Evolutionary conservation across 1,140 invertebrate genomes (phyloP), one percentile per base, ranked within the genome.

Genomic region (Drosophila neocordata): DNA sequence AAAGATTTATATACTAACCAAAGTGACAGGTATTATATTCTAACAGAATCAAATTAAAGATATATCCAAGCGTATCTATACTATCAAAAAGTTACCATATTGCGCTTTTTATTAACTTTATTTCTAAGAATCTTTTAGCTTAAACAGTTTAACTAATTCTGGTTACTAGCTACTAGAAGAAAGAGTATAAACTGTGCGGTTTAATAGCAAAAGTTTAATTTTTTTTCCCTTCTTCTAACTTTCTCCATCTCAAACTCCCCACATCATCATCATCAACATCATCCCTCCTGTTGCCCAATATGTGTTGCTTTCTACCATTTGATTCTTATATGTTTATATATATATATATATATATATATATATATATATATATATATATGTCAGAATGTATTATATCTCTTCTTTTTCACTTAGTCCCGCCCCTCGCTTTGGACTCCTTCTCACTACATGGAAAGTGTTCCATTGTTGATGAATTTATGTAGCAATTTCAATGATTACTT

Each of bases 241-340:
- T 38, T 41, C 18, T 44, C 22, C 22, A 15, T 13, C 12, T 38
- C n/a, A 0, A 4, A n/a, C 41, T 31, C 6, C 27, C 27, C 27
- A 6, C 41, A 11, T 20, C 41, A 44, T 48, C 41, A 18, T 44
- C 7, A n/a, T 44, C 41, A 48, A 13, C 41, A 4, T 20, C 41
- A 48, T 48, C 41, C 24, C 68, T 57, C 53, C 58, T 35, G 37
- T 68, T 67, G 65, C 61, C 69, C 72, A 72, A 76, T 83, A 88
- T 88, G 83, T 88, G 83, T 75, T 79, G 83, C 56, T 63, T 63
- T 35, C 35, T 8, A 64, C 65, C 82, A 85, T 85, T 85, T 85
- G 78, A 83, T 88, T 79, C 70, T 67, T 70, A 58, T 73, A 63
- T 66, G 61, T 44, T 51, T 65, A 60, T 38, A 18, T 48, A 5